Percentiles rank a stretch among this genome's conserved stretches.
phyloP scores from a whole-genome alignment of 2,888 invertebrate genomes.

The Amphipoea lucens region DNA sequence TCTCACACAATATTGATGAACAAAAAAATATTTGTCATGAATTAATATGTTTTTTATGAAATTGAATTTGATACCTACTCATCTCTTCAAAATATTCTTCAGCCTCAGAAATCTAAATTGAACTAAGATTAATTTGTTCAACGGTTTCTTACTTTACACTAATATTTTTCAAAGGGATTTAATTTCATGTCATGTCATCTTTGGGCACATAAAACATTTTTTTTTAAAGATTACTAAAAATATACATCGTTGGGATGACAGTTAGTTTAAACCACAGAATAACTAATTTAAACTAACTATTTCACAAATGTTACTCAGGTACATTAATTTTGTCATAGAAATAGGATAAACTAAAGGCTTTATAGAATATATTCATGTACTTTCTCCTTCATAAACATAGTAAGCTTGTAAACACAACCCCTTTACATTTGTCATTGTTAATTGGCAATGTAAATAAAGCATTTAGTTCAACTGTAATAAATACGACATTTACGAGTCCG shows the following conservation, averaged over 20 bases:
- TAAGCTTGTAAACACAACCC: conserved; percentile 39
- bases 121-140: conserved; percentile 35
- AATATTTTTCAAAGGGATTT: conserved; percentile 9
- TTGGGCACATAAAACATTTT: background rate
- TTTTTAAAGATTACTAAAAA: background rate
- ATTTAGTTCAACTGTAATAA: conserved; percentile 51
- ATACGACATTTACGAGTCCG: conserved; percentile 49
- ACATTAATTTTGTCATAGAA: background rate
- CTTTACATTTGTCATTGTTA: conserved; percentile 53
- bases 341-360: background rate
- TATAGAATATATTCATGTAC: conserved; percentile 4
- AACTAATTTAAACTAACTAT: background rate
- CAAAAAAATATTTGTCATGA: background rate
- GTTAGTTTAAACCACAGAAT: background rate
- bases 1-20: background rate
- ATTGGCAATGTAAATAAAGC: conserved; percentile 54
- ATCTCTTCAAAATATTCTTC: conserved; percentile 17
- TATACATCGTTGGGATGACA: background rate
- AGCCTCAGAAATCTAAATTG: conserved; percentile 14
- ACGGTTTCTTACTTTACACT: conserved; percentile 1
- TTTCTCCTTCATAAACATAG: conserved; percentile 47
- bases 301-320: no score
- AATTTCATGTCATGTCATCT: conserved; percentile 20
- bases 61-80: conserved; percentile 29
- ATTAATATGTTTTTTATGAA: conserved; percentile 4